Percentiles rank a stretch among this genome's conserved stretches.
These are phyloP conservation scores for Myotis daubentonii DNA, from an alignment of 2,797 vertebrate genomes.

Conservation along the genomic window DNA sequence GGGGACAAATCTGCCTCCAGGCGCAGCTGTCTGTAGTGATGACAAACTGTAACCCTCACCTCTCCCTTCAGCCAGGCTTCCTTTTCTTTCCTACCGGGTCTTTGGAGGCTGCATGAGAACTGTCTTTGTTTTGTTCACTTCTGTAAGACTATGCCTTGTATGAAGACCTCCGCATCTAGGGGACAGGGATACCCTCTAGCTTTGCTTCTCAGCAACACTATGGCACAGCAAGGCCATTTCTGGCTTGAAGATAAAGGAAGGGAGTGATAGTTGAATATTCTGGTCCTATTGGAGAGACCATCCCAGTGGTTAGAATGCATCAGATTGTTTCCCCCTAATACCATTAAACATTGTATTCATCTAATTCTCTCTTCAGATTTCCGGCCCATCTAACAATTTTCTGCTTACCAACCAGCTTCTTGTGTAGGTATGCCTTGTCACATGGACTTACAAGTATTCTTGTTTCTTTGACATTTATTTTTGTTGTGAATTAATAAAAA, in stretches of 20 bases:
- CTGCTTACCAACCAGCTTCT: neutral
- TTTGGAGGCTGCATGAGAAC: neutral
- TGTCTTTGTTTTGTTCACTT: neutral
- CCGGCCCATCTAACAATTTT: neutral
- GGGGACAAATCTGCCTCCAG: neutral
- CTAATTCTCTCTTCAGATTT: neutral
- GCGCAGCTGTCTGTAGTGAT: constrained; percentile 3
- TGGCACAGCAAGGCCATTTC: neutral
- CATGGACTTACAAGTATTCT: neutral
- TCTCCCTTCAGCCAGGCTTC: constrained; percentile 12
- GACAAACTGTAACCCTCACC: neutral
- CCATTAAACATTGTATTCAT: neutral
- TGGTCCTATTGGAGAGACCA: neutral
- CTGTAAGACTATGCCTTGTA: neutral
- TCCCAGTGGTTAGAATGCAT: neutral
- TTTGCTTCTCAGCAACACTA: neutral
- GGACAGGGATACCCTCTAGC: neutral
- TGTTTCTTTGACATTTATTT: neutral
- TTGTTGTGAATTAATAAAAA: neutral
- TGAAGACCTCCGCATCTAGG: neutral
- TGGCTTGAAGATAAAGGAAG: neutral
- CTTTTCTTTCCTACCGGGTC: constrained; percentile 29
- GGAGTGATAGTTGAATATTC: neutral
- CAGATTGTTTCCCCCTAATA: neutral
- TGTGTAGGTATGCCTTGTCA: neutral